Conservation (phyloP, 2,888 invertebrate genomes). For the Lithophane socia region DNA sequence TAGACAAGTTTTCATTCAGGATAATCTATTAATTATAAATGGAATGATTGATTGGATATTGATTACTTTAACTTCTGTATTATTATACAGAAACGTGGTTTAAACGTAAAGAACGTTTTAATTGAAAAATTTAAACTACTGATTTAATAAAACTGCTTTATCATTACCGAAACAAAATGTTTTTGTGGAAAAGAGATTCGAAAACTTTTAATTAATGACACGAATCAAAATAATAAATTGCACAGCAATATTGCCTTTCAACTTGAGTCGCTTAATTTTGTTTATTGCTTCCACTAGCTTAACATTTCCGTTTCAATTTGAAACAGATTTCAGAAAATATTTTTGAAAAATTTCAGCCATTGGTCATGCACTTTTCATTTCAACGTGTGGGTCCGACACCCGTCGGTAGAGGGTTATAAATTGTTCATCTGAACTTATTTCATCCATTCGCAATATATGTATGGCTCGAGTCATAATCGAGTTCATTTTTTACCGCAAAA, state of each 20-base stretch:
- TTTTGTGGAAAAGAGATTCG: neutral
- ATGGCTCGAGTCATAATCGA: neutral
- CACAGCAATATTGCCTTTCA: conserved; percentile 9
- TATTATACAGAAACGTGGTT: too few relatives aligned
- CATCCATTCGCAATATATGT: conserved; percentile 18
- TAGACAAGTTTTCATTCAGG: neutral
- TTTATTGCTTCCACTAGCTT: conserved; percentile 25
- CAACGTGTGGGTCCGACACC: conserved; percentile 22
- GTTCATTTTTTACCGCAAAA: conserved; percentile 4
- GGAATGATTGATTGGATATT: neutral
- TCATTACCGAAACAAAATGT: neutral
- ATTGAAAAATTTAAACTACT: too few relatives aligned
- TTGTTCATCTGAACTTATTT: conserved; percentile 30
- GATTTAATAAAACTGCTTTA: neutral
- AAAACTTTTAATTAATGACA: conserved; percentile 11
- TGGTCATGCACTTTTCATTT: conserved; percentile 42
- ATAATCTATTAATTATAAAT: neutral
- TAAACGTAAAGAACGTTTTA: too few relatives aligned
- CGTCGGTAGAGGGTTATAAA: conserved; percentile 7
- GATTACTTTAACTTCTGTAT: neutral
- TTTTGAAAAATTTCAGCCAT: conserved; percentile 11
- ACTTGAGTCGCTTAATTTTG: neutral
- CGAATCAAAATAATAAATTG: conserved; percentile 11
- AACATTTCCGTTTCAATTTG: conserved; percentile 21
- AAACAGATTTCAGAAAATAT: conserved; percentile 17